Conservation (phyloP, 2,797 vertebrate genomes). For the Brachyalestes nurse region DNA sequence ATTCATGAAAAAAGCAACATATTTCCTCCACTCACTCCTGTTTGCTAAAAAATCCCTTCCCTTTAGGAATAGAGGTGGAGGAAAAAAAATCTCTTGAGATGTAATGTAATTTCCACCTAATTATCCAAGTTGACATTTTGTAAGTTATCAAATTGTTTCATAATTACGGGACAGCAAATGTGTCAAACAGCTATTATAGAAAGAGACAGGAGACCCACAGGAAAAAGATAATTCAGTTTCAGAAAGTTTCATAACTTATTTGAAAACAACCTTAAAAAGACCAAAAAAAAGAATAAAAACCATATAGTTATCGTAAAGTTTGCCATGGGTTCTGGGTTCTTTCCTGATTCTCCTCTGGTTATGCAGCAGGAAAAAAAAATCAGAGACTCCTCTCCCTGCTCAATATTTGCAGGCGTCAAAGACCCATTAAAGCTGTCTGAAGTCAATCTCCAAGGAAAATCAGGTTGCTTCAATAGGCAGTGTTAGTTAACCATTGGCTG, state of each 20-base stretch:
- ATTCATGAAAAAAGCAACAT: conserved; percentile 54
- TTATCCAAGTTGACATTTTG: conserved; percentile 50
- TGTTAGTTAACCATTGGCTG: conserved; percentile 53
- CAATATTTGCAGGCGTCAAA: conserved; percentile 54
- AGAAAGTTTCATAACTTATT: conserved; percentile 8
- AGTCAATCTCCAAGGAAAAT: conserved; percentile 59
- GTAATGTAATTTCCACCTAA: conserved; percentile 53
- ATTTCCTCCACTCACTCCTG: conserved; percentile 9
- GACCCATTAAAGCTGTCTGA: conserved; percentile 54
- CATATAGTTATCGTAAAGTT: background rate
- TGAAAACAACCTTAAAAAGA: background rate
- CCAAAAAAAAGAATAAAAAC: background rate
- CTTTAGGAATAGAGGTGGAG: conserved; percentile 29
- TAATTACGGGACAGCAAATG: conserved; percentile 46
- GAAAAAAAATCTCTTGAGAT: conserved; percentile 45
- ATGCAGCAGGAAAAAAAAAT: conserved; percentile 15
- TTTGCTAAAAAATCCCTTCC: conserved; percentile 23
- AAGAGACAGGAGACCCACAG: conserved; percentile 5
- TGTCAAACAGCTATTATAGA: conserved; percentile 40
- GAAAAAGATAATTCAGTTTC: background rate
- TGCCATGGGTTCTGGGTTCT: background rate
- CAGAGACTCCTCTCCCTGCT: conserved; percentile 40
- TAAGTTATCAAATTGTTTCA: conserved; percentile 42
- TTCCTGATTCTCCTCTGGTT: background rate
- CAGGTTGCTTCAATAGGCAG: conserved; percentile 46